Percentiles rank a stretch among this genome's conserved stretches.
Evolutionary conservation across 2,797 vertebrate species (phyloP).

Genomic region (Hozukius guyotensis): DNA sequence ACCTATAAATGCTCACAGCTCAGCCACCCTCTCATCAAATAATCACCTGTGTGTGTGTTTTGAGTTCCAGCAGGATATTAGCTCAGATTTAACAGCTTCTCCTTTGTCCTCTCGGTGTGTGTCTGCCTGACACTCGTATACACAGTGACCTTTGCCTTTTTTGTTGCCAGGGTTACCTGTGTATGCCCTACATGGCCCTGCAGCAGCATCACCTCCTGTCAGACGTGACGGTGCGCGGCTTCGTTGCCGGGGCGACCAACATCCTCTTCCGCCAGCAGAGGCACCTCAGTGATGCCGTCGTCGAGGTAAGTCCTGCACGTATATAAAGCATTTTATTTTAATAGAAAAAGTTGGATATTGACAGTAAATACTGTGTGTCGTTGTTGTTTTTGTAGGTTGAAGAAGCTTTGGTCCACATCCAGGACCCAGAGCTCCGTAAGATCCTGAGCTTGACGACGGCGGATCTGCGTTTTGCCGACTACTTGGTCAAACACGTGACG

Average conservation of each 20-base stretch:
- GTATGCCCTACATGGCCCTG: conserved; percentile 97
- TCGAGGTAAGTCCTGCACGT: conserved; percentile 83
- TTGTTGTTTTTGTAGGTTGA: conserved; percentile 85
- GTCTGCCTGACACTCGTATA: background rate
- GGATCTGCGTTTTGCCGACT: conserved; percentile 95
- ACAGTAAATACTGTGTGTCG: background rate
- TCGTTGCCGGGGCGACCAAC: conserved; percentile 96
- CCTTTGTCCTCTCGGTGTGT: background rate
- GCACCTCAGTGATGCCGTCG: conserved; percentile 93
- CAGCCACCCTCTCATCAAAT: background rate
- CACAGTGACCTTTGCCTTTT: conserved; percentile 22
- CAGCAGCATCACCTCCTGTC: conserved; percentile 98
- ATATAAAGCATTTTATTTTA: background rate
- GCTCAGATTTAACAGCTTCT: background rate
- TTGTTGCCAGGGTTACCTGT: conserved; percentile 92
- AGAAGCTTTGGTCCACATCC: conserved; percentile 90
- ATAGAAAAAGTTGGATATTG: accelerated
- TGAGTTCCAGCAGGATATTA: background rate
- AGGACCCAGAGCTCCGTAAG: conserved; percentile 93
- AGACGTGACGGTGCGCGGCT: conserved; percentile 92
- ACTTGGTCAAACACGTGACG: conserved; percentile 93
- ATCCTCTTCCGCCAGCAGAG: conserved; percentile 97
- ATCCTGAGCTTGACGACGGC: conserved; percentile 91
- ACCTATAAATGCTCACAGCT: background rate
- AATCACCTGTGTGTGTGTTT: background rate